A percentile compares a stretch with the other conserved stretches of the same genome.
phyloP scores from a whole-genome alignment of 2,113 vertebrate species.

The Piaya cayana region DNA sequence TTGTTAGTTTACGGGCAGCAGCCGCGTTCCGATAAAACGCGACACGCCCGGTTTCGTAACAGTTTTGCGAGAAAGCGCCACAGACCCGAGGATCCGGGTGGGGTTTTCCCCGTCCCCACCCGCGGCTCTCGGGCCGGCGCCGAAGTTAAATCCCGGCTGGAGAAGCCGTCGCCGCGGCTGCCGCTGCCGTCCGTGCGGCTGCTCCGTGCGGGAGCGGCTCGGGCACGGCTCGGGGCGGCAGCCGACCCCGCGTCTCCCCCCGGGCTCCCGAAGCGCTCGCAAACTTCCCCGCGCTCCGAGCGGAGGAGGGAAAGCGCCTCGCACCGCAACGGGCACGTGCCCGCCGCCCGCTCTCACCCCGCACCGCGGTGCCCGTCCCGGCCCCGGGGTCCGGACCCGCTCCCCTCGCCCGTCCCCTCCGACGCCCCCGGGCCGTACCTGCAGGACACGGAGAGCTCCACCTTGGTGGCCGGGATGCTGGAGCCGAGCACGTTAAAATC shows the following conservation, averaged over 20 bases:
- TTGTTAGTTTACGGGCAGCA: not conserved
- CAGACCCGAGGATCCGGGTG: not conserved
- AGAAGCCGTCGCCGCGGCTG: too few relatives aligned
- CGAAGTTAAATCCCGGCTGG: not conserved
- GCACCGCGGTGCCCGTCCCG: too few relatives aligned
- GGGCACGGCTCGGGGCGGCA: not conserved
- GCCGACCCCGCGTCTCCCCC: not conserved
- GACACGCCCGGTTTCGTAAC: not conserved
- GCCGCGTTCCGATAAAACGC: not conserved
- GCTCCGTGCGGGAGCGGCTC: accelerated
- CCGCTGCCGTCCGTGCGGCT: not conserved
- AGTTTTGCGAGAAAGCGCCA: not conserved
- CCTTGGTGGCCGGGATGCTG: slow-evolving; percentile 92
- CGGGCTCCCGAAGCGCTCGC: not conserved
- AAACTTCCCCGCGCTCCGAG: not conserved
- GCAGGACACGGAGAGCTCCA: slow-evolving; percentile 94
- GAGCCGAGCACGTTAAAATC: slow-evolving; percentile 89
- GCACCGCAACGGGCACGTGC: too few relatives aligned
- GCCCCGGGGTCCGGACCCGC: too few relatives aligned
- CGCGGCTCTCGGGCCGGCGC: not conserved
- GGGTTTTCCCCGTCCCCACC: not conserved
- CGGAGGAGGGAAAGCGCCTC: not conserved
- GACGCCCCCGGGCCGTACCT: slow-evolving; percentile 80
- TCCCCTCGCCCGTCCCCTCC: not conserved
- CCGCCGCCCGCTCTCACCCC: too few relatives aligned